phyloP scores from a whole-genome alignment of 2,797 vertebrate genomes.

The Varecia variegata region DNA sequence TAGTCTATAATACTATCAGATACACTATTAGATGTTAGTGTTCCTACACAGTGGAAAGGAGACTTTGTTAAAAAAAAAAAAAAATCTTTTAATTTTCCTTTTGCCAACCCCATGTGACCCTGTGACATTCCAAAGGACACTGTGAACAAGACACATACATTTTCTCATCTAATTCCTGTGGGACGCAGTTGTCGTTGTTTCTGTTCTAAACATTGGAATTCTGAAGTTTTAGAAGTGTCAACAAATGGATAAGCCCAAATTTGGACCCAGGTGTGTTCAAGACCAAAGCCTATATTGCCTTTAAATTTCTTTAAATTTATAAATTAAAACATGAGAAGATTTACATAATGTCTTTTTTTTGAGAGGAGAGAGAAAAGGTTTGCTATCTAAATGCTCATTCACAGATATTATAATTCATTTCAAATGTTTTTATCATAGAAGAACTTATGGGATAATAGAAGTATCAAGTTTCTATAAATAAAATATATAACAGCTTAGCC shows the following conservation, averaged over 20 bases:
- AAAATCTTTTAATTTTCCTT: not conserved
- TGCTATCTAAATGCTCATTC: not conserved
- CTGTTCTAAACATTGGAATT: not conserved
- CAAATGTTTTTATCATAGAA: not conserved
- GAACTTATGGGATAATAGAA: not conserved
- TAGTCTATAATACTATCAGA: not conserved
- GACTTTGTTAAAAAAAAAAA: not conserved
- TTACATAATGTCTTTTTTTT: not conserved
- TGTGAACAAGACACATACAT: not conserved
- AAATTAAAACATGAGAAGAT: not conserved
- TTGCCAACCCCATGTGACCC: not conserved
- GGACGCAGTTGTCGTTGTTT: not conserved
- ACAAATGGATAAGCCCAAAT: not conserved
- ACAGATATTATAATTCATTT: not conserved
- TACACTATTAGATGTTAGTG: not conserved
- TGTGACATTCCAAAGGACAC: not conserved
- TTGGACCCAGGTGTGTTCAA: not conserved
- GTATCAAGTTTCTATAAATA: not conserved
- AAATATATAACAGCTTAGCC: not conserved
- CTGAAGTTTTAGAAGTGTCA: not conserved
- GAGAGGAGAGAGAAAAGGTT: not conserved
- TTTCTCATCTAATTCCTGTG: not conserved
- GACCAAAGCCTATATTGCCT: not conserved
- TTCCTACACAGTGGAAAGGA: not conserved
- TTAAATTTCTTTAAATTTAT: not conserved